These are phyloP conservation scores for Anomalospiza imberbis DNA, from an alignment of 2,797 vertebrate genomes.

Conservation along the genomic window DNA sequence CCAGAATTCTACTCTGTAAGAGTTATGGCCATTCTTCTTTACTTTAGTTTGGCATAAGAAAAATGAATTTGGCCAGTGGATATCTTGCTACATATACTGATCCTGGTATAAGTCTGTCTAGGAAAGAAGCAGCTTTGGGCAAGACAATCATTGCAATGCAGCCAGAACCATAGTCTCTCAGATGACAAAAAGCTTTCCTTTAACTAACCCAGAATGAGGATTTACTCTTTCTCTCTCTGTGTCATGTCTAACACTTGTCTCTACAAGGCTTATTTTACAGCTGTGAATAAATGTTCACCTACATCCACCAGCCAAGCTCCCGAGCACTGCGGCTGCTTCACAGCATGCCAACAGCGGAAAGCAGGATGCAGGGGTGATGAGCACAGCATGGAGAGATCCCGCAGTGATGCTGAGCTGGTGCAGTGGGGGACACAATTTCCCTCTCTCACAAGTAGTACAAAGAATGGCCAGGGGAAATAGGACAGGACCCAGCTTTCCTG, in stretches of 20 bases:
- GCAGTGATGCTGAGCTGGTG: not conserved
- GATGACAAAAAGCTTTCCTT: not conserved
- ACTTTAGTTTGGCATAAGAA: not conserved
- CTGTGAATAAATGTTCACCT: not conserved
- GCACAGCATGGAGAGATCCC: not conserved
- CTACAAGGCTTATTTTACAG: not conserved
- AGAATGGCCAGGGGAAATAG: constrained; percentile 53
- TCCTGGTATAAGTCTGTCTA: not conserved
- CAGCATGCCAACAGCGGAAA: not conserved
- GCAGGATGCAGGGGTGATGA: not conserved
- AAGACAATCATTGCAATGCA: not conserved
- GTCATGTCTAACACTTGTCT: not conserved
- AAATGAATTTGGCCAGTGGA: not conserved
- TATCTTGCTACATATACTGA: not conserved
- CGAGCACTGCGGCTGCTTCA: not conserved
- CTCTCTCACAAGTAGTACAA: not conserved
- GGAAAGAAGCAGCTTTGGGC: not conserved
- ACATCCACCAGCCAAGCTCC: not conserved
- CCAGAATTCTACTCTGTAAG: not conserved
- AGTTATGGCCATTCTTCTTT: not conserved
- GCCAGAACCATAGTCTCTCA: not conserved
- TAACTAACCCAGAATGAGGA: not conserved
- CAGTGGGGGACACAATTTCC: not conserved
- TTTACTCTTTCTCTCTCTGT: not conserved
- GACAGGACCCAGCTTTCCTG: not conserved